phyloP scores from a whole-genome alignment of 2,113 vertebrate species.

The Trachemys scripta region DNA sequence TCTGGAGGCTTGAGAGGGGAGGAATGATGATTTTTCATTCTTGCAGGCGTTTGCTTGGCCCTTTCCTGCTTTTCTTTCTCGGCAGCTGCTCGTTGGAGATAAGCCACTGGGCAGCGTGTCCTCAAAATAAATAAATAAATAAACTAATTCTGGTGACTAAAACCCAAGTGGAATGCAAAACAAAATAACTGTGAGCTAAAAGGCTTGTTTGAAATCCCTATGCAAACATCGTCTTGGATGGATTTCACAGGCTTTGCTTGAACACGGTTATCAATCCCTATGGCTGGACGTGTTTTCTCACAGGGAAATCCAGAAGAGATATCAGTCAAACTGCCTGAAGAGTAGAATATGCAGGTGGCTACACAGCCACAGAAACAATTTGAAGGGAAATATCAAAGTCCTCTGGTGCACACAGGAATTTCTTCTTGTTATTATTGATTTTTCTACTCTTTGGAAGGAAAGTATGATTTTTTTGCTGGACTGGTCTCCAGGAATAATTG shows the following conservation, averaged over 20 bases:
- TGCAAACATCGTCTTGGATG: background rate
- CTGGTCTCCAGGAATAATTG: background rate
- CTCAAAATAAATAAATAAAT: background rate
- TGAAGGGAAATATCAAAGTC: background rate
- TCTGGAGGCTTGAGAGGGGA: background rate
- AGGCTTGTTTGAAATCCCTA: background rate
- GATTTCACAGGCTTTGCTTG: background rate
- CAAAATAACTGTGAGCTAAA: background rate
- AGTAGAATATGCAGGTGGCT: no score
- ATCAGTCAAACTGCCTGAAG: background rate
- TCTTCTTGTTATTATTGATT: background rate
- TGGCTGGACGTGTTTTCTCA: background rate
- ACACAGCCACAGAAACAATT: background rate
- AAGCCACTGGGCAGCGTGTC: fast-evolving
- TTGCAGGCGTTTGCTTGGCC: background rate
- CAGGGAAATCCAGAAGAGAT: background rate
- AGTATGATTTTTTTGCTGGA: background rate
- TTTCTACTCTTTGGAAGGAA: background rate
- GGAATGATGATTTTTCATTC: background rate
- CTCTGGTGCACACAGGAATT: background rate
- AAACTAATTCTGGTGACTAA: background rate
- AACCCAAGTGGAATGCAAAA: background rate
- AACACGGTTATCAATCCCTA: background rate
- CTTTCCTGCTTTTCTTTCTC: background rate
- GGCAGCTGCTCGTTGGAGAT: background rate